phyloP scores from a whole-genome alignment of 2,797 vertebrate genomes.

The Pangasius mekongensis region DNA sequence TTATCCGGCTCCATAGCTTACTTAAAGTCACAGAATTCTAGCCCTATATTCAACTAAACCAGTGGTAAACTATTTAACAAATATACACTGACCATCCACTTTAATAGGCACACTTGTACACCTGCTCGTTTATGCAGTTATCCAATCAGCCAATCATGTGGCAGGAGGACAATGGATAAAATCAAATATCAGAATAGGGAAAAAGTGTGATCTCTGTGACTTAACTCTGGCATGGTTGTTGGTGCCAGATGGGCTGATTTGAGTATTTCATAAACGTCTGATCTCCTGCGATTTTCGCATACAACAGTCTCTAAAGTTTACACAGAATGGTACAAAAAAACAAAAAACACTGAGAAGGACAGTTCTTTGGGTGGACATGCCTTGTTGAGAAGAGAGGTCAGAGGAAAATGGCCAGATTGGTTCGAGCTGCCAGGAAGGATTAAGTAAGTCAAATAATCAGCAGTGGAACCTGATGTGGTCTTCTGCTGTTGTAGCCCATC shows the following conservation, averaged over 20 bases:
- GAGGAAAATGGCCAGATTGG: neutral
- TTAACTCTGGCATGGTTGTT: neutral
- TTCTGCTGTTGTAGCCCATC: no score
- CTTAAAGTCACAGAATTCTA: neutral
- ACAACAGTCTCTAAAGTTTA: neutral
- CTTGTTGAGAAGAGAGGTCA: neutral
- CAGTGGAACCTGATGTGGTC: neutral
- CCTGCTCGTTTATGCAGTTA: neutral
- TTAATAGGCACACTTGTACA: neutral
- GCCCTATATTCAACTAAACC: neutral
- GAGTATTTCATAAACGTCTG: neutral
- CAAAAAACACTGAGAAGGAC: neutral
- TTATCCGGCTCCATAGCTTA: neutral
- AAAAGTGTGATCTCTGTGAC: neutral
- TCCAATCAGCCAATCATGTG: neutral
- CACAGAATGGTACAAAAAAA: neutral
- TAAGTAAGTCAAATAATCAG: neutral
- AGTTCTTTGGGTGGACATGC: neutral
- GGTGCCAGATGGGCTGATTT: neutral
- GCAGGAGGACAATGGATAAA: neutral
- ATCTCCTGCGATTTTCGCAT: neutral
- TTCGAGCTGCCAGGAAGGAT: neutral
- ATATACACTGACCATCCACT: neutral
- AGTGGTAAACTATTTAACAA: neutral
- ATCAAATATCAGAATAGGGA: neutral